Conservation (phyloP, 2,888 invertebrate species). For the Stictocephala bisonia region DNA sequence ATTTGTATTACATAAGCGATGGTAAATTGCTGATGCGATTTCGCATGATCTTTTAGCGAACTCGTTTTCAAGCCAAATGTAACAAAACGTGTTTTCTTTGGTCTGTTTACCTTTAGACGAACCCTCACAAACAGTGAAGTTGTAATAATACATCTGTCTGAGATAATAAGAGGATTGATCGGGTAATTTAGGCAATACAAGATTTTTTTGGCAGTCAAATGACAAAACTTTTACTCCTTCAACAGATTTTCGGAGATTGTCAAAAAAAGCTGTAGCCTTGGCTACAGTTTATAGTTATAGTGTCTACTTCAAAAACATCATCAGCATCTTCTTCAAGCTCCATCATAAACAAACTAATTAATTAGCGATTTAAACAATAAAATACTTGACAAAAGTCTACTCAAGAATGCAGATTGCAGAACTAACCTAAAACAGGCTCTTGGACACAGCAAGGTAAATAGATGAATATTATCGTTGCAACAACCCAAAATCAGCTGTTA, state of each 20-base stretch:
- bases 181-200: slow-evolving; percentile 59
- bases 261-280: slow-evolving; percentile 30
- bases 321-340: too few species aligned
- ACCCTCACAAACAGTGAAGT: slow-evolving; percentile 61
- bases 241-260: background rate
- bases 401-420: too few species aligned
- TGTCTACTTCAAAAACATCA: too few species aligned
- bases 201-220: slow-evolving; percentile 62
- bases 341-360: too few species aligned
- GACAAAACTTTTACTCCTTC: slow-evolving; percentile 49
- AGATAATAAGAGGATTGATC: slow-evolving; percentile 62
- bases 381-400: too few species aligned
- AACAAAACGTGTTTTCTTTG: slow-evolving; percentile 57
- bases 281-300: too few species aligned
- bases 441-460: too few species aligned
- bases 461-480: too few species aligned
- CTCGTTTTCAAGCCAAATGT: slow-evolving; percentile 60
- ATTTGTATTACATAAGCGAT: slow-evolving; percentile 46
- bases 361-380: too few species aligned
- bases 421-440: too few species aligned
- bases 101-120: slow-evolving; percentile 57
- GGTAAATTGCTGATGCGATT: slow-evolving; percentile 60
- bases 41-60: slow-evolving; percentile 60
- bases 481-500: too few species aligned
- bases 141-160: slow-evolving; percentile 61